Conservation (phyloP, 2,888 invertebrate genomes). For the Nomada goodeniana region DNA sequence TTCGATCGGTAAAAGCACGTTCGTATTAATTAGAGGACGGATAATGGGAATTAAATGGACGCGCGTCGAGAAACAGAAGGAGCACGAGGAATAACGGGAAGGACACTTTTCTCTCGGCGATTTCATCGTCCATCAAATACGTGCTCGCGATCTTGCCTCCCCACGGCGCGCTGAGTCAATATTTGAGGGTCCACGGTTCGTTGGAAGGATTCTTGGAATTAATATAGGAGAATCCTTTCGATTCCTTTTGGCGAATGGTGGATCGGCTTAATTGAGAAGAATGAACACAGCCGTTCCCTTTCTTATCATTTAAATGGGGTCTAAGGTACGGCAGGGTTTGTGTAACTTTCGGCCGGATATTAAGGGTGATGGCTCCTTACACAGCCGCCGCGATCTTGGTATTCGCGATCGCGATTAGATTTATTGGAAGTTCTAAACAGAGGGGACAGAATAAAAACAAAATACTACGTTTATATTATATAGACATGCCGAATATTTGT, state of each 20-base stretch:
- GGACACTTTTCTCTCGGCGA: conserved; percentile 62
- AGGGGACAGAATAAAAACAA: background rate
- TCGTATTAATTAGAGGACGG: conserved; percentile 77
- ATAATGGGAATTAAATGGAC: conserved; percentile 78
- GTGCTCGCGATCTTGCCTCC: conserved; percentile 50
- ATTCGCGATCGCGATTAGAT: background rate
- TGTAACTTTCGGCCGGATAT: background rate
- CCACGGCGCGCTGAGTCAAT: conserved; percentile 75
- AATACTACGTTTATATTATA: too few relatives aligned
- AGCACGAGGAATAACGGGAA: conserved; percentile 26
- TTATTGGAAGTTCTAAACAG: background rate
- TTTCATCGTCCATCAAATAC: conserved; percentile 54
- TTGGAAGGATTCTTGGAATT: conserved; percentile 63
- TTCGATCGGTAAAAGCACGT: conserved; percentile 58
- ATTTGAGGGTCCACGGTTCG: conserved; percentile 74
- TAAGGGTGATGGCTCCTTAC: background rate
- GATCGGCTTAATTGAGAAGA: conserved; percentile 51
- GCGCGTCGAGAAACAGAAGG: conserved; percentile 58
- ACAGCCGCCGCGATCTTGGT: background rate
- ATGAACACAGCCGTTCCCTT: conserved; percentile 21
- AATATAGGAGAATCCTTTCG: conserved; percentile 49
- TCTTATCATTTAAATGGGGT: conserved; percentile 39
- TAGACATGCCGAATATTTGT: too few relatives aligned
- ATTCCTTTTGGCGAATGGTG: conserved; percentile 24
- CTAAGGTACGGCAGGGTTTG: background rate